phyloP scores from a whole-genome alignment of 2,113 vertebrate species.

The Phalacrocorax carbo region DNA sequence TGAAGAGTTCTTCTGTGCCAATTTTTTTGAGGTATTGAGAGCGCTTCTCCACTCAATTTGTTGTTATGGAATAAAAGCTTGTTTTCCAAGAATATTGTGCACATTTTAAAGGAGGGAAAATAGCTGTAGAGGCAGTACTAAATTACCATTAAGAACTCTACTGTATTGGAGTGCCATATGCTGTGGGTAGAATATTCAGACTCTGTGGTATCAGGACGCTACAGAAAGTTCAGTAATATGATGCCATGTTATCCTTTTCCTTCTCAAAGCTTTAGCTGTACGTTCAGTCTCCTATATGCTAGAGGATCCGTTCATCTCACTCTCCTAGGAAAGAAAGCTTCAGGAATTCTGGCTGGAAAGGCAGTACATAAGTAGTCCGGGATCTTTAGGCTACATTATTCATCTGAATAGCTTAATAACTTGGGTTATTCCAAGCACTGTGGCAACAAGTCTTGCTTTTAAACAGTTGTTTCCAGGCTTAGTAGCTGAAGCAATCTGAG shows the following conservation, averaged over 20 bases:
- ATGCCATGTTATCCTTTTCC: conserved; percentile 16
- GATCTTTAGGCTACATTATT: conserved; percentile 36
- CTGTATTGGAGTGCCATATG: background rate
- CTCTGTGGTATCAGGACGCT: background rate
- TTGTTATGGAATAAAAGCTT: background rate
- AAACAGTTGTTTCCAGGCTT: background rate
- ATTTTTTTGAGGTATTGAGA: conserved; percentile 12
- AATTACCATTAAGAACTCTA: background rate
- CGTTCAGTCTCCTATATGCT: background rate
- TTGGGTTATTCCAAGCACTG: background rate
- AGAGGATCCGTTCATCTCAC: background rate
- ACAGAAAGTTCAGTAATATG: conserved; percentile 6
- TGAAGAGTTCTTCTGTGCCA: conserved; percentile 23
- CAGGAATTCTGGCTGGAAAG: background rate
- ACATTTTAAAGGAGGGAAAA: background rate
- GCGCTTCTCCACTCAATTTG: background rate
- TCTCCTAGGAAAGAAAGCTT: background rate
- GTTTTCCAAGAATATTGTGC: conserved; percentile 11
- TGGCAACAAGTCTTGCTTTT: conserved; percentile 13
- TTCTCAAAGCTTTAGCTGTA: conserved; percentile 15
- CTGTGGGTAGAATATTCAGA: conserved; percentile 7
- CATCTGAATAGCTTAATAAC: conserved; percentile 45
- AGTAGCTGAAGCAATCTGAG: conserved; percentile 7
- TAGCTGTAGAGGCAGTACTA: background rate
- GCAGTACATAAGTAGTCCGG: background rate